Base-by-base conservation (phyloP, 2,797 vertebrate species). In the Brachyalestes nurse region DNA sequence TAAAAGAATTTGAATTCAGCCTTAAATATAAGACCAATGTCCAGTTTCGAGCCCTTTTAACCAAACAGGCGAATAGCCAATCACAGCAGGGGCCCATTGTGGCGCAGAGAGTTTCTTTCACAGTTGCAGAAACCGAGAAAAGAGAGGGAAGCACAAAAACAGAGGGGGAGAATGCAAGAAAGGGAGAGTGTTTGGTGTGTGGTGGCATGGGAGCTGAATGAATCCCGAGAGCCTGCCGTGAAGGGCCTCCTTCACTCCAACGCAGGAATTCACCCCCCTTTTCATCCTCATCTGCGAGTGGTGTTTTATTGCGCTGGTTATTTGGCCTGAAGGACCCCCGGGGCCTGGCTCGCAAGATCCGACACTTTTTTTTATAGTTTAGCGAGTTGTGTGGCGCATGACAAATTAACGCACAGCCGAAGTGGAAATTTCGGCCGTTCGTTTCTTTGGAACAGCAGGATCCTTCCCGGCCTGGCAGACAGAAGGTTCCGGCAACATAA, bases 371-470 rank as follows among this genome's bases (percentile, higher is more conserved):
- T 51, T 83, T 88, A 90, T 89, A 88, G 83, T 87, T 90, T 83
- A 87, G 83, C 84, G 77, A 90, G 90, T 92, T 89, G 90, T 87
- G 85, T 69, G 78, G 82, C 77, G 91, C 92, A 92, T 94, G 91
- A 93, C 93, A 94, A 93, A 94, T 94, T 92, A 93, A 90, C 91
- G 87, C 88, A 89, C 86, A 74, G 84, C 85, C 80, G 88, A 92
- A 92, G 80, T 79, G 86, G 86, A 91, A 78, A 62, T 88, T 88
- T 90, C 89, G 87, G 87, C 87, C 88, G 86, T 92, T 91, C 90
- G 86, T 92, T 91, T 90, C 90, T 91, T 91, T 90, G 83, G 88
- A 92, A 89, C 91, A 92, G 90, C 86, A 80, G 86, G 92, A 84
- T 85, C 85, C 89, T 93, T 92, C 92, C 92, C 90, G 85, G 82